Evolutionary conservation across 2,888 invertebrate genomes (phyloP), one percentile per base, ranked within the genome.

Genomic region (Allygus modestus): DNA sequence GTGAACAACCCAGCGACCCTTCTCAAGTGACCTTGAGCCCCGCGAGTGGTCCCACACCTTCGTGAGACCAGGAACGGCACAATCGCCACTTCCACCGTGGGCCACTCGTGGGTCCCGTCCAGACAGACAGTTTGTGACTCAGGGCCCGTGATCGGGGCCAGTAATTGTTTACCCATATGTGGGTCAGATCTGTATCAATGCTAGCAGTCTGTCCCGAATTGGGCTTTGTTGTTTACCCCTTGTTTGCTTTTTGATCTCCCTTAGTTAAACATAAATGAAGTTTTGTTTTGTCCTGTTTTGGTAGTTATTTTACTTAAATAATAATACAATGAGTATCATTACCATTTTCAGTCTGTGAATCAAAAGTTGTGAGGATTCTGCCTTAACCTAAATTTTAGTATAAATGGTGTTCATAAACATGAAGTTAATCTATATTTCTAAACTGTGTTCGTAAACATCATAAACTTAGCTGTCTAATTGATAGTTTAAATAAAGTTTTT

Each of bases 171-270:
- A 28, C 65, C 31, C 65, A 65, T 65, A 65, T 65, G 65, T 65
- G 65, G 65, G 65, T 65, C 65, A 26, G 65, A 65, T 65, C 28
- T 17, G 28, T 28, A 58, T 58, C 58, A 23, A 23, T 23, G 65
- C 28, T 15, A 15, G 23, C 20, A 20, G 23, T 4, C 20, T 15
- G 65, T 11, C 26, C 31, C 28, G 5, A 31, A 65, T 65, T 65
- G 65, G 31, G 65, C 65, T 65, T 65, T 65, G 65, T 58, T 17
- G 65, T 31, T 65, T 31, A 58, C 65, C 65, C 65, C 65, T 23
- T 65, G 65, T 65, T 65, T 65, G 31, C 28, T 28, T 31, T 23
- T 26, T 65, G 65, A 28, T 26, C 31, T 65, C 31, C 65, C 1
- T 28, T 15, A 65, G 58, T 7, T n/a, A n/a, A n/a, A n/a, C 23